Percentiles rank a stretch among this genome's conserved stretches.
These are phyloP conservation scores for Encarsia formosa DNA, from an alignment of 2,888 invertebrate genomes.

Conservation along the genomic window DNA sequence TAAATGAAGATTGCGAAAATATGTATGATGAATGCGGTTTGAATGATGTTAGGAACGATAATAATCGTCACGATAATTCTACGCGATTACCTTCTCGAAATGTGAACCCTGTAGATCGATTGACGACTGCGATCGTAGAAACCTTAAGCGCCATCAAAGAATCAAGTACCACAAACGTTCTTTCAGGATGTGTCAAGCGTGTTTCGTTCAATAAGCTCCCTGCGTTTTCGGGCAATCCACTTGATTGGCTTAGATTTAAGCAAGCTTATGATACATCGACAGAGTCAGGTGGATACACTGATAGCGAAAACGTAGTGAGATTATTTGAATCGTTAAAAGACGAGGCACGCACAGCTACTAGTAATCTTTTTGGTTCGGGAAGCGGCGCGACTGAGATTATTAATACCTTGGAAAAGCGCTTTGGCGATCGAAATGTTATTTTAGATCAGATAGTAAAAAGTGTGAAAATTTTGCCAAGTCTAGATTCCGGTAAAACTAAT, in stretches of 20 bases:
- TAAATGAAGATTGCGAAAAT: too few species aligned
- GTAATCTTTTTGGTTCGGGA: background rate
- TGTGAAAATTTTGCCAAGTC: background rate
- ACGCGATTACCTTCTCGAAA: too few species aligned
- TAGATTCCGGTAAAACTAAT: background rate
- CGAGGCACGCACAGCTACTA: background rate
- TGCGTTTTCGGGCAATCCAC: background rate
- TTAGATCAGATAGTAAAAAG: background rate
- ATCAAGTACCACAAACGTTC: too few species aligned
- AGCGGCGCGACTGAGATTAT: background rate
- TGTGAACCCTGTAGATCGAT: too few species aligned
- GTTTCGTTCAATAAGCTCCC: too few species aligned
- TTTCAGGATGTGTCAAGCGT: too few species aligned
- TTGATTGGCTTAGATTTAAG: background rate
- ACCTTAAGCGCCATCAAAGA: too few species aligned
- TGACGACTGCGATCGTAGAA: too few species aligned
- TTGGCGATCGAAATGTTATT: background rate
- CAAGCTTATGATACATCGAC: background rate
- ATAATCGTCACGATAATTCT: too few species aligned
- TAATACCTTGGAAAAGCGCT: background rate
- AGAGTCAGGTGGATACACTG: background rate
- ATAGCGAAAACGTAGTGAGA: background rate
- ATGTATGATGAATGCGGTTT: too few species aligned
- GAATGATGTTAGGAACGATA: too few species aligned
- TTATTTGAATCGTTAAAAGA: background rate